Evolutionary conservation across 1,140 invertebrate species (phyloP).

Genomic region (Drosophila micromelanica): DNA sequence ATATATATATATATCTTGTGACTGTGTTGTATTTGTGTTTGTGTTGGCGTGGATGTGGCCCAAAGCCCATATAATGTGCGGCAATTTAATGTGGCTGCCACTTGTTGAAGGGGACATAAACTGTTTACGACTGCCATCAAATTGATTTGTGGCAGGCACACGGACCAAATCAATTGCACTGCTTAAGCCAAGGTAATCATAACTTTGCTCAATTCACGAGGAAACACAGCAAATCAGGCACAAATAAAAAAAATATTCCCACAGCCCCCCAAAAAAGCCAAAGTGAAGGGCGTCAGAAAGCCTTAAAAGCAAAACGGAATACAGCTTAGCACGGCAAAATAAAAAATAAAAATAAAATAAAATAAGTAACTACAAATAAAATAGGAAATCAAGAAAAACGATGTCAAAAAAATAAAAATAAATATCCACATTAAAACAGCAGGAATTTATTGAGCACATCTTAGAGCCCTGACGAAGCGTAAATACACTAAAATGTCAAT

Average conservation of each 20-base stretch:
- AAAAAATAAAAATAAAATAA: slow-evolving; percentile 11
- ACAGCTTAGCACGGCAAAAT: slow-evolving; percentile 1
- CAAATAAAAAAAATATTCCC: not conserved
- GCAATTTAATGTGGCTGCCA: slow-evolving; percentile 70
- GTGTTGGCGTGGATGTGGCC: not conserved
- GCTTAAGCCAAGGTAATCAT: slow-evolving; percentile 54
- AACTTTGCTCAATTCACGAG: slow-evolving; percentile 30
- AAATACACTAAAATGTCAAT: not conserved
- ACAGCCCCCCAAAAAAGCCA: not conserved
- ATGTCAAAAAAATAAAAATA: not conserved
- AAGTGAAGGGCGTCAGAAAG: slow-evolving; percentile 16
- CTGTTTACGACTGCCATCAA: slow-evolving; percentile 60
- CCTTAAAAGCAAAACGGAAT: slow-evolving; percentile 36
- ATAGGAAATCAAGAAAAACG: slow-evolving; percentile 4
- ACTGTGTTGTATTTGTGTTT: not conserved
- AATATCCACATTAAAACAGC: not conserved
- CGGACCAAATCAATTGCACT: slow-evolving; percentile 68
- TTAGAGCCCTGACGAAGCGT: not conserved
- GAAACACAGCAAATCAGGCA: slow-evolving; percentile 1
- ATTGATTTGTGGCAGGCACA: slow-evolving; percentile 67
- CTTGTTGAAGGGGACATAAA: slow-evolving; percentile 70
- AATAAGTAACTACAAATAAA: slow-evolving; percentile 6
- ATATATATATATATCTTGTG: too few relatives aligned
- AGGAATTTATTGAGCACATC: not conserved
- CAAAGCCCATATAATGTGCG: slow-evolving; percentile 49